These are phyloP conservation scores for Cotesia congregata DNA, from an alignment of 2,888 invertebrate genomes.

Conservation along the genomic window DNA sequence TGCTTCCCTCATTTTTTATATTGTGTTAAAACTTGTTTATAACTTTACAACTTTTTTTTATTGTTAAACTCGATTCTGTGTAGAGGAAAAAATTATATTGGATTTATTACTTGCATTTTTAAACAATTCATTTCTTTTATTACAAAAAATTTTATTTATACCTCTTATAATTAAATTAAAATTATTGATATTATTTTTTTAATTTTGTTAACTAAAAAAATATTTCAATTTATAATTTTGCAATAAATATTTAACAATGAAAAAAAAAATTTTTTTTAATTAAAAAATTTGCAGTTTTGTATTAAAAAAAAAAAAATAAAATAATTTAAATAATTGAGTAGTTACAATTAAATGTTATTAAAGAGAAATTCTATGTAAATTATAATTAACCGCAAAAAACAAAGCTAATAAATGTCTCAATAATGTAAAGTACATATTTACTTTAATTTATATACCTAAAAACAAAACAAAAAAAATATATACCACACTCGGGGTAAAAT, in stretches of 20 bases:
- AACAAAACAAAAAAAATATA: not conserved
- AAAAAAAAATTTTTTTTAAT: no score
- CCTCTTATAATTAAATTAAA: no score
- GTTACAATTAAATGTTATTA: not conserved
- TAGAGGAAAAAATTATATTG: no score
- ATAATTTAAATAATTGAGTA: not conserved
- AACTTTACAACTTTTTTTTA: not conserved
- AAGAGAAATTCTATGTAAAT: conserved; percentile 18
- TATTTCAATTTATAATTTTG: no score
- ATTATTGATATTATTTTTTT: no score
- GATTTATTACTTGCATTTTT: no score
- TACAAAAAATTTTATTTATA: no score
- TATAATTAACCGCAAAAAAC: not conserved
- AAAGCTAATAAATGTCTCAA: not conserved
- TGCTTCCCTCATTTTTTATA: conserved; percentile 21
- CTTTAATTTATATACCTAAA: not conserved
- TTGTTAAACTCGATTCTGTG: not conserved
- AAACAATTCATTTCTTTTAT: no score
- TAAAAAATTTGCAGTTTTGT: no score
- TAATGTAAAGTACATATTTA: not conserved
- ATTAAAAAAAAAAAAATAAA: no score
- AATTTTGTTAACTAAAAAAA: no score
- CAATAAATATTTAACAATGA: no score
- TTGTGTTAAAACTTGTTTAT: conserved; percentile 1
- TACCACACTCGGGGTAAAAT: not conserved